Evolutionary conservation across 2,797 vertebrate genomes (phyloP).

Genomic region (Rhinoraja longicauda): DNA sequence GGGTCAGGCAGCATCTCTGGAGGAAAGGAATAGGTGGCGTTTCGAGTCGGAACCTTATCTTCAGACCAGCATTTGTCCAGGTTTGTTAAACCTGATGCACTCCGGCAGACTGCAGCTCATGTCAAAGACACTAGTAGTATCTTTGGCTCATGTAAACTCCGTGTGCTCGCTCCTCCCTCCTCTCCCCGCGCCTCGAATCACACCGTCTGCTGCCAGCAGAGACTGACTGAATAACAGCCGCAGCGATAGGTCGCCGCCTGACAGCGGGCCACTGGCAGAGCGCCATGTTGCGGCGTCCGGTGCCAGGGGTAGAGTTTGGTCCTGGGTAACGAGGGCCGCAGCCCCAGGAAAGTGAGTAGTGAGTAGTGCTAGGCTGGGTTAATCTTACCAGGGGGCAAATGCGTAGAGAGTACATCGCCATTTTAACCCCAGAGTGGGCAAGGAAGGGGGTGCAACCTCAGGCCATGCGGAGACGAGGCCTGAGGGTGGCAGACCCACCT

Average conservation of each 20-base stretch:
- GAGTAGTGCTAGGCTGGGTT: background rate
- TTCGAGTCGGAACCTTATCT: too few relatives aligned
- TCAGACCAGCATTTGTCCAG: background rate
- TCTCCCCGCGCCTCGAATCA: background rate
- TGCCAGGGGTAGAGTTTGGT: background rate
- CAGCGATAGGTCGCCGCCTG: background rate
- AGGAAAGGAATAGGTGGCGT: too few relatives aligned
- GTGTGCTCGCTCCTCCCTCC: background rate
- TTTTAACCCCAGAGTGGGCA: background rate
- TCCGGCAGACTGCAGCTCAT: too few relatives aligned
- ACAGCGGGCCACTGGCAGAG: background rate
- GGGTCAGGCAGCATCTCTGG: too few relatives aligned
- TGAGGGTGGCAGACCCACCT: background rate
- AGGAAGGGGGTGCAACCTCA: background rate
- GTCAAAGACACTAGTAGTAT: too few relatives aligned
- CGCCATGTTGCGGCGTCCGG: background rate
- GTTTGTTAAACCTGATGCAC: too few relatives aligned
- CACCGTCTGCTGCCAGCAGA: background rate
- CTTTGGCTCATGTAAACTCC: background rate
- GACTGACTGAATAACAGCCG: background rate
- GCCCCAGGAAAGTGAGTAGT: background rate
- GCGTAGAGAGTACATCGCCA: background rate
- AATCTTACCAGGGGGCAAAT: background rate
- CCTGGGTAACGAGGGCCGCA: background rate
- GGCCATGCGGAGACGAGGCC: background rate